phyloP scores from a whole-genome alignment of 2,797 vertebrate genomes.

The Myiothlypis coronata region DNA sequence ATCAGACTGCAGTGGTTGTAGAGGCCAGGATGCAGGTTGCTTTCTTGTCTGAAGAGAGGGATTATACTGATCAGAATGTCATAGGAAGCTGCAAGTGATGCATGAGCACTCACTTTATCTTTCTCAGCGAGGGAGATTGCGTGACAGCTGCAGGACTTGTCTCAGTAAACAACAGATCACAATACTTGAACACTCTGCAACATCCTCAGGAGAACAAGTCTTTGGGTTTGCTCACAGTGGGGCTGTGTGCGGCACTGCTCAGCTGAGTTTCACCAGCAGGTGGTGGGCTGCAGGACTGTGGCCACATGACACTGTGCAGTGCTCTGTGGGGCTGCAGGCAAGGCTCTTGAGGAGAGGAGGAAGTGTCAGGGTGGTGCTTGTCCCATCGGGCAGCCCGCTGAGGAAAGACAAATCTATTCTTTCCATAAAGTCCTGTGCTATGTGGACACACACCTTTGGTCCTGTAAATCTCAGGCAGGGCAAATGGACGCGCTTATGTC shows the following conservation, averaged over 20 bases:
- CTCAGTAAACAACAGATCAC: not conserved
- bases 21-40: conserved; percentile 1
- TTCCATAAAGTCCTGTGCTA: not conserved
- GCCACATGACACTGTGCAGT: accelerated
- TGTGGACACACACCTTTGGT: not conserved
- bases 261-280: not conserved
- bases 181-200: not conserved
- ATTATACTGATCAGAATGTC: conserved; percentile 30
- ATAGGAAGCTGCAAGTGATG: conserved; percentile 41
- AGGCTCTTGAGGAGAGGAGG: not conserved
- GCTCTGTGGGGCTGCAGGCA: not conserved
- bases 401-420: not conserved
- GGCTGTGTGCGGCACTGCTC: not conserved
- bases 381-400: not conserved
- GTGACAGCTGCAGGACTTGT: not conserved
- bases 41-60: conserved; percentile 23
- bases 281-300: not conserved
- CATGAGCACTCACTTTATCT: conserved; percentile 39
- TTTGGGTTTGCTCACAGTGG: not conserved
- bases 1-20: not conserved
- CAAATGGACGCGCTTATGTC: accelerated
- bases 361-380: not conserved
- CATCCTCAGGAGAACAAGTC: not conserved
- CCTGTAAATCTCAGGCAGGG: not conserved
- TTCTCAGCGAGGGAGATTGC: not conserved